Percentiles rank a stretch among this genome's conserved stretches.
Evolutionary conservation across 2,888 invertebrate genomes (phyloP).

Genomic region (Stomorhina lunata): DNA sequence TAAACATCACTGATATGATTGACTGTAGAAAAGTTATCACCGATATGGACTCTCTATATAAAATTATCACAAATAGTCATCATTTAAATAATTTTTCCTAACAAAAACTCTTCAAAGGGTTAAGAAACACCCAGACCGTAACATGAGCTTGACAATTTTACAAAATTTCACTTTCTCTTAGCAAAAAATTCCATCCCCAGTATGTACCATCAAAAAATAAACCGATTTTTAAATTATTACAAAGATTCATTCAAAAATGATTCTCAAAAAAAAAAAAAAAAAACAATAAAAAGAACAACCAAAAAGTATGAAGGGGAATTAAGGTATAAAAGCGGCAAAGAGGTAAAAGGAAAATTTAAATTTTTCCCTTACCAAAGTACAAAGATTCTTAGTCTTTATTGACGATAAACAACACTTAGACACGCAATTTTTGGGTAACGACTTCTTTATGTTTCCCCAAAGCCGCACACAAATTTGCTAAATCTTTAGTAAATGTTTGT

Average conservation of each 20-base stretch:
- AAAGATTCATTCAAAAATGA: neutral
- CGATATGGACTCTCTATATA: no score
- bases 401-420: conserved; percentile 58
- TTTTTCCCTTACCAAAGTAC: neutral
- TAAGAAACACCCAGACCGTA: no score
- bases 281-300: neutral
- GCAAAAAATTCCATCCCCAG: no score
- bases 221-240: neutral
- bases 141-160: no score
- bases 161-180: no score
- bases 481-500: conserved; percentile 32
- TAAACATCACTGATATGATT: no score
- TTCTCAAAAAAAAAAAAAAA: neutral
- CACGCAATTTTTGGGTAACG: conserved; percentile 55
- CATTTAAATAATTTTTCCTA: no score
- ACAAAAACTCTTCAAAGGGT: no score
- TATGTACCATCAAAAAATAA: no score
- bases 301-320: neutral
- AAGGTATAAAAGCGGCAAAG: neutral
- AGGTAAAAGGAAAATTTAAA: neutral
- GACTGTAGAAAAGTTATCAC: no score
- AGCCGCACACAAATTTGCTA: conserved; percentile 20
- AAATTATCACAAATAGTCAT: no score
- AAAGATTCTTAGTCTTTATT: neutral
- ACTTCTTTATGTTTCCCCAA: neutral